Base-by-base conservation (phyloP, 1,140 invertebrate species). In the Zaprionus lachaisei region DNA sequence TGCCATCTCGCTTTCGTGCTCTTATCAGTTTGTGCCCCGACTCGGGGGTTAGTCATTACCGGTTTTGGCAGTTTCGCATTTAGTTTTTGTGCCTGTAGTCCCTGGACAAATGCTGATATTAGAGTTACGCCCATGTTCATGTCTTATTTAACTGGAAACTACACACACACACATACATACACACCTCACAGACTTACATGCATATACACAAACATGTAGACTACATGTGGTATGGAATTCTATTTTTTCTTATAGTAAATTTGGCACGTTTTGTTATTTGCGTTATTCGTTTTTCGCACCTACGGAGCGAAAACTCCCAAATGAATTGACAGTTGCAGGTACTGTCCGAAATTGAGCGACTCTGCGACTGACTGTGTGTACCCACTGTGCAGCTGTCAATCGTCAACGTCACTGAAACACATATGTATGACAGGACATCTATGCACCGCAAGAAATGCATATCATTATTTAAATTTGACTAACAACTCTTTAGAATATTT, bases 341-440 rank as follows among this genome's bases (percentile, higher is more conserved):
- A 77, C 55, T 64, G 62, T n/a, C 63, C 60, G 67, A 66, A 61
- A 55, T 54, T 75, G 75, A 74, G 44, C 24, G 63, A 57, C 61
- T 65, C 58, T 51, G 38, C 37, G 17, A 47, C 65, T 47, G 51
- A 61, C 47, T 24, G 64, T 34, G 65, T 71, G 55, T 87, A 54
- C 85, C 72, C 60, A 54, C 83, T 83, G 81, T 73, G 81, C 85
- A 90, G 82, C 85, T 90, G 85, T 90, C 85, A 90, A 90, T 90
- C 85, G 85, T 90, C 79, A 81, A 64, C 61, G 61, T 65, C 81
- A 90, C 57, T 55, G 55, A 38, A 17, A 64, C 79, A 85, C 85
- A 80, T 90, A 85, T 89, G 85, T 90, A 85, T 89, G 85, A 89
- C 85, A 85, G 41, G 77, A 70, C 77, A 90, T 90, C 79, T 80